Evolutionary conservation across 2,113 vertebrate species (phyloP).

Genomic region (Myiopsitta monachus): DNA sequence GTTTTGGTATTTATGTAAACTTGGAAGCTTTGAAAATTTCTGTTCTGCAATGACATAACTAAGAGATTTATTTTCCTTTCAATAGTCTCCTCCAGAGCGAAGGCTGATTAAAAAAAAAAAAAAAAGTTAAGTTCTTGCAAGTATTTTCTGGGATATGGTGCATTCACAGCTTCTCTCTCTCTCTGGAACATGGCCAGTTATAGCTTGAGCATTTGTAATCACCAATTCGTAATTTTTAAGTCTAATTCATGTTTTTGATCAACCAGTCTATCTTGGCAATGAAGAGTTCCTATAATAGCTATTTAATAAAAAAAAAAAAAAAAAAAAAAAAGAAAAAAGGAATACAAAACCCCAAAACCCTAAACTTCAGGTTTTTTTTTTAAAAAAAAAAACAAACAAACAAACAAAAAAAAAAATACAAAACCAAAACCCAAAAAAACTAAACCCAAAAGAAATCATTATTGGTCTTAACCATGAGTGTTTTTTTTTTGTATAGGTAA

Average conservation of each 20-base stretch:
- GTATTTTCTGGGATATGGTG: not conserved
- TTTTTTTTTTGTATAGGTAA: not conserved
- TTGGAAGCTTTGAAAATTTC: not conserved
- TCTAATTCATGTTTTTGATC: not conserved
- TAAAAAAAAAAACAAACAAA: not conserved
- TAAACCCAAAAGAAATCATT: not conserved
- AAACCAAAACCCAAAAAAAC: not conserved
- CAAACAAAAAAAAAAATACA: not conserved
- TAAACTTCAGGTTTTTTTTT: not conserved
- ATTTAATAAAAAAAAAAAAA: not conserved
- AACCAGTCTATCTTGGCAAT: not conserved
- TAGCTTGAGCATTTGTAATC: not conserved
- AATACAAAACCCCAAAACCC: too few species aligned
- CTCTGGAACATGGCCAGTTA: not conserved
- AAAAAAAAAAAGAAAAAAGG: too few species aligned
- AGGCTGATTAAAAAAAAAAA: not conserved
- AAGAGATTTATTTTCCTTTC: not conserved
- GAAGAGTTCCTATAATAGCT: not conserved
- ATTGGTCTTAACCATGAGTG: accelerated
- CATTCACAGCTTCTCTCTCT: not conserved
- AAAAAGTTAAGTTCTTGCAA: not conserved
- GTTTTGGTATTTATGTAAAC: not conserved
- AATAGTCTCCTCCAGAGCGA: not conserved
- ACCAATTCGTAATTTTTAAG: not conserved
- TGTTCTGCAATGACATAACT: not conserved